Base-by-base conservation (phyloP, 2,113 vertebrate genomes). In the Sterrhoptilus dennistouni region DNA sequence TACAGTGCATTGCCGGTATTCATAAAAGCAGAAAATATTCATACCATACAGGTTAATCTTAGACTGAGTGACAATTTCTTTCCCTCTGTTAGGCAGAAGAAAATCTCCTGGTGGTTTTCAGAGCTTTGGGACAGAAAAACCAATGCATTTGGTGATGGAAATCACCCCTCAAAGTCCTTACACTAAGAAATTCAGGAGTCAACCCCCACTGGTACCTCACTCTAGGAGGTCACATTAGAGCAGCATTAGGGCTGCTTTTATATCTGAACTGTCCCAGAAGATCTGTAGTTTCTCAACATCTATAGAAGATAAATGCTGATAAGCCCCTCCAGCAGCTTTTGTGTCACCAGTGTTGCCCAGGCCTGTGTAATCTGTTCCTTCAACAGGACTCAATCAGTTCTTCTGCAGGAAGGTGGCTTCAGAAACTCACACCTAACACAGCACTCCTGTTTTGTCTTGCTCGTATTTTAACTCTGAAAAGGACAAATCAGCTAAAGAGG, bases 381-480 rank as follows among this genome's bases (percentile, higher is more conserved):
- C 10, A 94, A n/a, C 40, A 13, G 20, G 20, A 18, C 50, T 86
- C 80, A 78, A 12, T 68, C 44, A 38, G 38, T 9, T 22, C 9
- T 90, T 56, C 52, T 36, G 8, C 47, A 36, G 68, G 54, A 10
- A 54, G 35, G 53, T 3, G 0, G 10, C 60, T 78, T 71, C 64
- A 78, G 35, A 47, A 91, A n/a, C 45, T 40, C 45, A n/a, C 50
- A 54, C 35, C 86, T 60, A 88, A 9, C 33, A 38, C 5, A 31
- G 42, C 25, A 29, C 14, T 83, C 74, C 50, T 66, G 14, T 56
- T 90, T 90, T 78, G 24, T 49, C 65, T 78, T n/a, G 9, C 53
- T 90, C 54, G 38, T 71, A 14, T 28, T 75, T 93, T 77, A 74
- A 74, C 40, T 57, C 56, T 81, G 72, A 63, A 89, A 94, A 94